These are phyloP conservation scores for Conger conger DNA, from an alignment of 2,113 vertebrate genomes.

Conservation along the genomic window DNA sequence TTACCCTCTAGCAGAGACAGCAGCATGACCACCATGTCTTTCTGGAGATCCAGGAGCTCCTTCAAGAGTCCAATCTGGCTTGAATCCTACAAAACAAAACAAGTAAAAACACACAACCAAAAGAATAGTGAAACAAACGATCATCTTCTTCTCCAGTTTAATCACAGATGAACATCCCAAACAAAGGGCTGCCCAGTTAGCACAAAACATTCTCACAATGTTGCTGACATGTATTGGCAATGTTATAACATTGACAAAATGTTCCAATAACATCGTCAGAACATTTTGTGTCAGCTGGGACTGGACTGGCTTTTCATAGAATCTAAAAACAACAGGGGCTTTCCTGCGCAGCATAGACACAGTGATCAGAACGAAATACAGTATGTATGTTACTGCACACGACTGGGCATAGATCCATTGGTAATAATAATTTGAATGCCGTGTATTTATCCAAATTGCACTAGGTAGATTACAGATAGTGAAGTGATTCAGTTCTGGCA, in stretches of 20 bases:
- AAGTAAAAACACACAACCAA: conserved; percentile 32
- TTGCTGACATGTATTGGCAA: too few relatives aligned
- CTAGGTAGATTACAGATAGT: not conserved
- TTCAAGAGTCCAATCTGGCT: conserved; percentile 92
- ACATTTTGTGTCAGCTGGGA: too few relatives aligned
- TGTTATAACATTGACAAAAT: too few relatives aligned
- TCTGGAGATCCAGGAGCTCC: conserved; percentile 92
- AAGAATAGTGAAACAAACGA: not conserved
- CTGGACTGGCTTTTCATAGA: too few relatives aligned
- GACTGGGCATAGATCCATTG: not conserved
- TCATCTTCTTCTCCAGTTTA: not conserved
- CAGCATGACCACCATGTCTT: conserved; percentile 98
- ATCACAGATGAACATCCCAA: not conserved
- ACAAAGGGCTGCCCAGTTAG: not conserved
- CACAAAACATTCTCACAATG: too few relatives aligned
- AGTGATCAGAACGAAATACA: not conserved
- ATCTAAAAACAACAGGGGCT: not conserved
- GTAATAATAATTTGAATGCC: not conserved
- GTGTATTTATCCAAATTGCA: not conserved
- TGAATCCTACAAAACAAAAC: conserved; percentile 76
- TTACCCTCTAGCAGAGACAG: conserved; percentile 88
- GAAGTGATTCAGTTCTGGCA: not conserved
- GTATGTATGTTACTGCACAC: not conserved
- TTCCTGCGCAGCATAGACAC: not conserved
- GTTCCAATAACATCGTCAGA: too few relatives aligned